These are phyloP conservation scores for Caenorhabditis latens DNA, from an alignment of 1,140 invertebrate genomes.

Conservation along the genomic window DNA sequence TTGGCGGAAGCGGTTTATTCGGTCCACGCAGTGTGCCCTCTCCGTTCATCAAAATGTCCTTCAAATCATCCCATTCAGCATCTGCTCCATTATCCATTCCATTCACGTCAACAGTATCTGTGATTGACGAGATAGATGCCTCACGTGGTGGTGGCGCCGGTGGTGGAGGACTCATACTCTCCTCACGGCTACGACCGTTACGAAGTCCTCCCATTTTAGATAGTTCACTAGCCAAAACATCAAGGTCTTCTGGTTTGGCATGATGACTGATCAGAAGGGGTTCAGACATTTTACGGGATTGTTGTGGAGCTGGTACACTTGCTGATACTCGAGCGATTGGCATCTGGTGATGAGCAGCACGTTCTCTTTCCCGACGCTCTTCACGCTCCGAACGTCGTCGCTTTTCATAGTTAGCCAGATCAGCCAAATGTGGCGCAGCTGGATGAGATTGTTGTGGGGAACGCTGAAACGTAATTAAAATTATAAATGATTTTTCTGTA, in stretches of 20 bases:
- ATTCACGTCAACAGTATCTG: slow-evolving; percentile 15
- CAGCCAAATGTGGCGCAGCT: slow-evolving; percentile 71
- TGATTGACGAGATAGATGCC: slow-evolving; percentile 65
- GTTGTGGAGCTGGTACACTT: slow-evolving; percentile 64
- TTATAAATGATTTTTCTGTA: too few relatives aligned
- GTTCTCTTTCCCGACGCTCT: slow-evolving; percentile 63
- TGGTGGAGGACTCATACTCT: slow-evolving; percentile 82
- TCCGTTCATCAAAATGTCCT: slow-evolving; percentile 46
- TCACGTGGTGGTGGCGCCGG: slow-evolving; percentile 85
- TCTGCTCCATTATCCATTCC: slow-evolving; percentile 54
- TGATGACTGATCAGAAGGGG: slow-evolving; percentile 68
- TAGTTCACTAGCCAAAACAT: slow-evolving; percentile 73
- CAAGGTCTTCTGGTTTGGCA: slow-evolving; percentile 73
- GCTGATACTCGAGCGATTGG: slow-evolving; percentile 58
- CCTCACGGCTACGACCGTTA: slow-evolving; percentile 14
- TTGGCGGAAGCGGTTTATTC: slow-evolving; percentile 91
- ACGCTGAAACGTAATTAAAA: not conserved
- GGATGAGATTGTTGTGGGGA: slow-evolving; percentile 69
- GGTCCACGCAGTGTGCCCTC: slow-evolving; percentile 79
- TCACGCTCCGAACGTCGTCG: slow-evolving; percentile 68
- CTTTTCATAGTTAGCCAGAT: slow-evolving; percentile 73
- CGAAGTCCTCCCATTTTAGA: slow-evolving; percentile 70
- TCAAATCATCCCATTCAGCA: slow-evolving; percentile 48
- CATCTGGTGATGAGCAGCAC: slow-evolving; percentile 52
- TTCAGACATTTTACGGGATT: slow-evolving; percentile 73